Conservation (phyloP, 2,113 vertebrate species). For the Nestor notabilis region DNA sequence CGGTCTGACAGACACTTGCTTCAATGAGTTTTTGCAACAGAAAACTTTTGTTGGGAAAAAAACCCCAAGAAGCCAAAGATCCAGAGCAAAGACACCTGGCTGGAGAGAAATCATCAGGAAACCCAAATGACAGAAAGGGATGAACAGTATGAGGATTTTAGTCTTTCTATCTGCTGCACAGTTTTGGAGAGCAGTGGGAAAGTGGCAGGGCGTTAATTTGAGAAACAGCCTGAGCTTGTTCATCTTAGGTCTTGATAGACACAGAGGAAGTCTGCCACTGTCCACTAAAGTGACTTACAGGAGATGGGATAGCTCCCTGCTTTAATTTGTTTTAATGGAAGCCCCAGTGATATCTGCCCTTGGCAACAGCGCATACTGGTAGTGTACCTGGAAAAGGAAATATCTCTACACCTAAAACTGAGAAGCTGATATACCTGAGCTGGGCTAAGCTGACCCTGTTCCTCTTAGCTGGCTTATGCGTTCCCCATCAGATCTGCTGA, state of each 20-base stretch:
- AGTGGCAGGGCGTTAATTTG: background rate
- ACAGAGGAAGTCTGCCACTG: background rate
- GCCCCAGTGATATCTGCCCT: background rate
- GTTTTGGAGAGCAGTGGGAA: background rate
- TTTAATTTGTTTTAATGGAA: background rate
- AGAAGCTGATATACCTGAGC: background rate
- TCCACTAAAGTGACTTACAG: background rate
- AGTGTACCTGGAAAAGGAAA: background rate
- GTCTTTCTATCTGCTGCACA: background rate
- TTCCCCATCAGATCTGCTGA: background rate
- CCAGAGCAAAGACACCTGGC: background rate
- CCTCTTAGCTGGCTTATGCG: background rate
- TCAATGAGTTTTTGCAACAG: conserved; percentile 10
- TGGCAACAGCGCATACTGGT: background rate
- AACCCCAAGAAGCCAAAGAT: background rate
- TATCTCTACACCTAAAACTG: background rate
- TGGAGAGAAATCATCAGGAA: background rate
- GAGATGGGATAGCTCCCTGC: background rate
- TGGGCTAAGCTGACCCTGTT: background rate
- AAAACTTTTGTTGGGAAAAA: background rate
- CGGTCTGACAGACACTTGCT: background rate
- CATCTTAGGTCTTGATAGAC: background rate
- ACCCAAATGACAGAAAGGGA: background rate
- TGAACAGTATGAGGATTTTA: background rate
- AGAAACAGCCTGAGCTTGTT: background rate